Evolutionary conservation across 2,113 vertebrate species (phyloP).

Genomic region (Ophiodon elongatus): DNA sequence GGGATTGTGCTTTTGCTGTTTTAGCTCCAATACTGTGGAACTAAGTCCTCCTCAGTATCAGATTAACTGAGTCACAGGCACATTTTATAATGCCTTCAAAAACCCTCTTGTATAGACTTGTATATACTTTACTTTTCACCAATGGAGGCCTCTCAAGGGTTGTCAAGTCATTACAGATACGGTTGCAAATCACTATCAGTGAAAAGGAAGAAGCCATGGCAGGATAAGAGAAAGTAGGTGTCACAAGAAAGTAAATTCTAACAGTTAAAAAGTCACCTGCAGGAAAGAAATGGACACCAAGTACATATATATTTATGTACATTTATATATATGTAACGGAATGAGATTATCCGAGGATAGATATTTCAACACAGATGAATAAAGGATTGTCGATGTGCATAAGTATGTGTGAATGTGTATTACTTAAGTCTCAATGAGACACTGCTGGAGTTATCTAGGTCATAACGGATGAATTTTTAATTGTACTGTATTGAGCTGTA

Average conservation of each 20-base stretch:
- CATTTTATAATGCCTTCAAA: background rate
- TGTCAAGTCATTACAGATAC: background rate
- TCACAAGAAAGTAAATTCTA: background rate
- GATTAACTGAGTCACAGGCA: background rate
- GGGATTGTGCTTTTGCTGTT: background rate
- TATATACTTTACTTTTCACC: background rate
- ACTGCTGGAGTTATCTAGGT: constrained; percentile 62
- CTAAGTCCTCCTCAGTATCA: background rate
- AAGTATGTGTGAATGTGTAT: background rate
- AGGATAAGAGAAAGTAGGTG: background rate
- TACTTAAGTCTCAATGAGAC: constrained; percentile 30
- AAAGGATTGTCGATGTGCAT: too few species aligned
- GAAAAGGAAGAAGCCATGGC: background rate
- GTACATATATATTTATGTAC: background rate
- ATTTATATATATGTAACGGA: background rate
- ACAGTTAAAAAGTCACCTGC: background rate
- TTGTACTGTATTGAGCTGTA: constrained; percentile 37
- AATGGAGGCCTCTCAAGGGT: background rate
- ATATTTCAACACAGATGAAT: background rate
- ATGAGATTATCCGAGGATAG: background rate
- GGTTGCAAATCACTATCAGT: background rate
- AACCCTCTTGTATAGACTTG: background rate
- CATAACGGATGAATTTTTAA: constrained; percentile 64
- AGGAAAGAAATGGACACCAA: background rate
- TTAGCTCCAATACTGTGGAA: background rate